Percentiles rank a stretch among this genome's conserved stretches.
Evolutionary conservation across 2,888 invertebrate genomes (phyloP).

Genomic region (Tetropium fuscum): DNA sequence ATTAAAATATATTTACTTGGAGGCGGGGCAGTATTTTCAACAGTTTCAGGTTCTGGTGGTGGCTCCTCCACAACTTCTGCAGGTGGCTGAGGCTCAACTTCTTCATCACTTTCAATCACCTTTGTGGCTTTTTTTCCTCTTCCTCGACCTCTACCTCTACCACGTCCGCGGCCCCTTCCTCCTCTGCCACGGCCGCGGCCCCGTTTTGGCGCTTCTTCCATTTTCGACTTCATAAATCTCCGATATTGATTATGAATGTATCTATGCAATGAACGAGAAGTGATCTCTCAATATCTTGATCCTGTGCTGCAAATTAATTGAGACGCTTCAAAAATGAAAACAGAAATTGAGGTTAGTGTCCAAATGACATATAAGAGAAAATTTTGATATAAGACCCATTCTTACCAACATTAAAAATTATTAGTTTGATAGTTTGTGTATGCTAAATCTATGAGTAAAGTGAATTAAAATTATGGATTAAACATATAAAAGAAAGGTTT

Average conservation of each 20-base stretch:
- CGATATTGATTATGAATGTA: background rate
- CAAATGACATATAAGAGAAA: background rate
- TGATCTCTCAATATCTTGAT: too few relatives aligned
- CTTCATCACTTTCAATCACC: constrained; percentile 74
- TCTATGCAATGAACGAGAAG: too few relatives aligned
- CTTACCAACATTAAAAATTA: too few relatives aligned
- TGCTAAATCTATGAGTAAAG: too few relatives aligned
- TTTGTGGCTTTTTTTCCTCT: constrained; percentile 81
- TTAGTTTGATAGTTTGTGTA: background rate
- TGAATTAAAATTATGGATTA: too few relatives aligned
- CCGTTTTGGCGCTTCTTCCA: constrained; percentile 69
- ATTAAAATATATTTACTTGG: constrained; percentile 39
- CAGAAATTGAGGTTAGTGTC: constrained; percentile 12
- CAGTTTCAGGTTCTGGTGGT: constrained; percentile 63
- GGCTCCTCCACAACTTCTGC: constrained; percentile 64
- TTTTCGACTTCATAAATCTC: constrained; percentile 50
- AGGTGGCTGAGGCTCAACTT: constrained; percentile 65
- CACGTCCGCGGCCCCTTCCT: constrained; percentile 83
- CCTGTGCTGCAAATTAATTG: constrained; percentile 1
- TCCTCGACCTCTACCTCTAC: constrained; percentile 78
- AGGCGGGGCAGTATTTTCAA: constrained; percentile 67
- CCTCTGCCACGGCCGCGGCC: constrained; percentile 82
- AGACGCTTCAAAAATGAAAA: background rate
- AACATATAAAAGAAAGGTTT: too few relatives aligned
- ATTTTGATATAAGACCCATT: too few relatives aligned